Percentiles rank a stretch among this genome's conserved stretches.
phyloP scores from a whole-genome alignment of 64 coral and sea anemone genomes.

The Pocillopora verrucosa region DNA sequence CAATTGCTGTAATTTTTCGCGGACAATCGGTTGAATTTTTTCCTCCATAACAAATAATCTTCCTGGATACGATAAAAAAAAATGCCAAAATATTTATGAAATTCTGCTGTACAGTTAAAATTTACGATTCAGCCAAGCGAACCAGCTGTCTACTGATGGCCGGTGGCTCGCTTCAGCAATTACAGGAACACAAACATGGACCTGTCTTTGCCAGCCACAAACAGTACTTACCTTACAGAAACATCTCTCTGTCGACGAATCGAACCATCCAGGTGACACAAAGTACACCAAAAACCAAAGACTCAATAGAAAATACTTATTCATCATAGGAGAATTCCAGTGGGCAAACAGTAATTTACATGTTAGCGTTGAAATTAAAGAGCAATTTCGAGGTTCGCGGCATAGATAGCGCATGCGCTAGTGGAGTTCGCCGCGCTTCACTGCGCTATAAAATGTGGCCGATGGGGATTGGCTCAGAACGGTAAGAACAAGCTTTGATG shows the following conservation, averaged over 20 bases:
- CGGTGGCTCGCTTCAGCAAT: not conserved
- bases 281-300: conserved; percentile 51
- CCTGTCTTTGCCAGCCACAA: not conserved
- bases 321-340: conserved; percentile 45
- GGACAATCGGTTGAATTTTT: too few species aligned
- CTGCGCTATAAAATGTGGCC: conserved; percentile 36
- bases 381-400: conserved; percentile 45
- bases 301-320: conserved; percentile 30
- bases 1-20: too few species aligned
- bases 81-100: not conserved
- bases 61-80: not conserved
- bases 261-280: conserved; percentile 20
- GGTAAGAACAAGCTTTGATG: too few species aligned
- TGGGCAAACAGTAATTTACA: not conserved
- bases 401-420: conserved; percentile 20
- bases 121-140: not conserved
- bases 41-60: not conserved
- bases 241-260: conserved; percentile 60
- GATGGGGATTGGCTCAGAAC: conserved; percentile 17
- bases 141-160: not conserved
- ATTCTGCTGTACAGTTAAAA: not conserved
- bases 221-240: conserved; percentile 72
- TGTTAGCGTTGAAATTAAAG: not conserved
- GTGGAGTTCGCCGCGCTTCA: conserved; percentile 10
- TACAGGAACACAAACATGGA: not conserved